Percentiles rank a stretch among this genome's conserved stretches.
These are phyloP conservation scores for Calephelis perditalis DNA, from an alignment of 2,888 invertebrate genomes.

Conservation along the genomic window DNA sequence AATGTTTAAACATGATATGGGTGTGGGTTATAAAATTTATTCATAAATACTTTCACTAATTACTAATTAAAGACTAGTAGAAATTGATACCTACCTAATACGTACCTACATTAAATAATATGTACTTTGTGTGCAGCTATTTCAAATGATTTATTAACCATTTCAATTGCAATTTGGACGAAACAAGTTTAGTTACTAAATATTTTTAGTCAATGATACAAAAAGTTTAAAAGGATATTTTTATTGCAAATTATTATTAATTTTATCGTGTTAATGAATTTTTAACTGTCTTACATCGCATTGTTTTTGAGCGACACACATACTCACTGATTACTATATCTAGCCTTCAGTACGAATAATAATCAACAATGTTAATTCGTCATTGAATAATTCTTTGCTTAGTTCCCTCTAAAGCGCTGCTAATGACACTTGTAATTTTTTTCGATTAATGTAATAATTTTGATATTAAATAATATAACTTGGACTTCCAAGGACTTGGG, in stretches of 20 bases:
- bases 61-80: background rate
- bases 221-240: no score
- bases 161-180: no score
- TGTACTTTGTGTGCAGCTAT: no score
- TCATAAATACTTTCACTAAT: background rate
- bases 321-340: conserved; percentile 3
- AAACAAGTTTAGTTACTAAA: no score
- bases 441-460: background rate
- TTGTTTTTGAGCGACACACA: conserved; percentile 8
- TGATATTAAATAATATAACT: background rate
- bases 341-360: conserved; percentile 20
- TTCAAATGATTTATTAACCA: no score
- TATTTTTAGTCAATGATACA: no score
- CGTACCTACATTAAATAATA: no score
- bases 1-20: no score
- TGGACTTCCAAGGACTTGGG: conserved; percentile 15
- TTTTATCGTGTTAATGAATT: background rate
- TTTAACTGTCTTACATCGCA: conserved; percentile 3
- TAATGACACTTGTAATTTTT: conserved; percentile 3
- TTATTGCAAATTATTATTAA: no score
- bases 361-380: conserved; percentile 19
- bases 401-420: conserved; percentile 9
- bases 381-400: conserved; percentile 9
- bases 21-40: background rate
- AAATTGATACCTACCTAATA: background rate